These are phyloP conservation scores for Emmelina monodactyla DNA, from an alignment of 2,888 invertebrate species.

Conservation along the genomic window DNA sequence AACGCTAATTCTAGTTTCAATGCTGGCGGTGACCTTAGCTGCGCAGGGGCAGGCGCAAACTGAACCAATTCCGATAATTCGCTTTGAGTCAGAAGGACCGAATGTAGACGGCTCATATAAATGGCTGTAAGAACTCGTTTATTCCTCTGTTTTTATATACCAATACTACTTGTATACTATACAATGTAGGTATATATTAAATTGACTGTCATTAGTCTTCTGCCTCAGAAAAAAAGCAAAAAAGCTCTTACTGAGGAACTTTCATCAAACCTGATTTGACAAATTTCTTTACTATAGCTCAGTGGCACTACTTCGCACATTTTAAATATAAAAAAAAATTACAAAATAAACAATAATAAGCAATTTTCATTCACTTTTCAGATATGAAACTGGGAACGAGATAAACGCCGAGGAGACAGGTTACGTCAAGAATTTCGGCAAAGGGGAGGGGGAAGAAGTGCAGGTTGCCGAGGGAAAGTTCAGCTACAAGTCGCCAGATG, in stretches of 20 bases:
- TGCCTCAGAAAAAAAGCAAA: no score
- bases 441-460: slow-evolving; percentile 58
- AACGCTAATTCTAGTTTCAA: slow-evolving; percentile 26
- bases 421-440: slow-evolving; percentile 67
- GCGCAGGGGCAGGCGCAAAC: slow-evolving; percentile 29
- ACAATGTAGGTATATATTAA: no score
- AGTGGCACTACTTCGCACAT: no score
- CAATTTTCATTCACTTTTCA: slow-evolving; percentile 24
- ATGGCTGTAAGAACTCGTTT: slow-evolving; percentile 68
- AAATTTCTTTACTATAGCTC: no score
- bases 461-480: slow-evolving; percentile 68
- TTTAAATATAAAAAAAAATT: no score
- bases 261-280: no score
- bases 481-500: slow-evolving; percentile 74
- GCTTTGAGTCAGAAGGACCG: slow-evolving; percentile 68
- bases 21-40: slow-evolving; percentile 23
- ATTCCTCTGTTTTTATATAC: no score
- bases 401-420: slow-evolving; percentile 70
- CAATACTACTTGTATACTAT: no score
- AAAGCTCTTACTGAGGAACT: no score
- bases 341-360: neutral
- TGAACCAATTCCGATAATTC: slow-evolving; percentile 67
- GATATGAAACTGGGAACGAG: slow-evolving; percentile 72
- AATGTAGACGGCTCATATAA: slow-evolving; percentile 70
- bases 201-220: no score